phyloP scores from a whole-genome alignment of 2,888 invertebrate species.

The Meliscaeva auricollis region DNA sequence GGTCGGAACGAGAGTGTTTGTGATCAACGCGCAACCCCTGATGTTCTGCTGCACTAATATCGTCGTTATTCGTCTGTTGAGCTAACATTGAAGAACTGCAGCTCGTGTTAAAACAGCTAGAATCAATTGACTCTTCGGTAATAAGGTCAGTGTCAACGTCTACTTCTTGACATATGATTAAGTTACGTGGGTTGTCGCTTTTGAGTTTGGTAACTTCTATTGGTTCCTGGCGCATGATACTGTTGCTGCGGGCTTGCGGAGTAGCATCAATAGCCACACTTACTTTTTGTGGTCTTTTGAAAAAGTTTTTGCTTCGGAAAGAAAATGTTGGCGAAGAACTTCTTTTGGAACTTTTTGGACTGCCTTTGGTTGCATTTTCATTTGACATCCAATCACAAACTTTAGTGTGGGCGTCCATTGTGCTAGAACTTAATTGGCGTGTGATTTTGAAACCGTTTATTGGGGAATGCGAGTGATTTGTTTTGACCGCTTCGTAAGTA shows the following conservation, averaged over 20 bases:
- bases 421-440: conserved; percentile 90
- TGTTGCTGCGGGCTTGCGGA: conserved; percentile 89
- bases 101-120: conserved; percentile 80
- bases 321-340: conserved; percentile 79
- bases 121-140: conserved; percentile 81
- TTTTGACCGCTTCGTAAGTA: conserved; percentile 82
- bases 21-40: conserved; percentile 84
- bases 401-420: conserved; percentile 93
- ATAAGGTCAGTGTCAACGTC: conserved; percentile 82
- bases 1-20: conserved; percentile 89
- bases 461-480: conserved; percentile 82
- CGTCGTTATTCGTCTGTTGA: conserved; percentile 80
- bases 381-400: conserved; percentile 94
- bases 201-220: conserved; percentile 88
- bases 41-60: conserved; percentile 2
- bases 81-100: conserved; percentile 78
- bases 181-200: conserved; percentile 79
- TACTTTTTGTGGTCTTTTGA: conserved; percentile 87
- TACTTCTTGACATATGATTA: conserved; percentile 83
- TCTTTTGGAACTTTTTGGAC: conserved; percentile 84
- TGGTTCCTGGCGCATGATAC: conserved; percentile 90
- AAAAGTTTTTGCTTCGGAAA: conserved; percentile 84
- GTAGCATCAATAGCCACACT: conserved; percentile 93
- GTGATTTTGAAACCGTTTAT: conserved; percentile 88
- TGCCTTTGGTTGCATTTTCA: conserved; percentile 82